These are phyloP conservation scores for Melanotaenia duboulayi DNA, from an alignment of 2,113 vertebrate genomes.

Conservation along the genomic window DNA sequence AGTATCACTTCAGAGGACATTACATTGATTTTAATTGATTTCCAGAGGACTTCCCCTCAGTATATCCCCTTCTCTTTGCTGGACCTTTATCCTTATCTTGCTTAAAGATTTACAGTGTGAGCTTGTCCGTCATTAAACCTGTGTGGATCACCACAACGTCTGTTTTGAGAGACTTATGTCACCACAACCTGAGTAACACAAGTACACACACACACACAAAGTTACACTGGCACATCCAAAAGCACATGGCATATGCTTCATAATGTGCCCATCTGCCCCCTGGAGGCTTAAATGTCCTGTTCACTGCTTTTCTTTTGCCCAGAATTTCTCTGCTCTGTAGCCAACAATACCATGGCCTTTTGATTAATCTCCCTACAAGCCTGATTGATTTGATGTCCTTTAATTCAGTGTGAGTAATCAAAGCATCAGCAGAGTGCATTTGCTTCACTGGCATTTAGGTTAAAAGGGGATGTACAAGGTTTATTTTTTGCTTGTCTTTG, in stretches of 20 bases:
- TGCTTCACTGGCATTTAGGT: conserved; percentile 54
- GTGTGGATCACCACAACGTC: not conserved
- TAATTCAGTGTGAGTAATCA: conserved; percentile 51
- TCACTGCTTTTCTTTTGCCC: conserved; percentile 34
- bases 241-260: conserved; percentile 62
- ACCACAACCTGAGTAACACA: conserved; percentile 17
- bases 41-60: not conserved
- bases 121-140: not conserved
- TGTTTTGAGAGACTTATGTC: not conserved
- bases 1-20: conserved; percentile 2
- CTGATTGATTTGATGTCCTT: conserved; percentile 58
- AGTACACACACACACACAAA: conserved; percentile 11
- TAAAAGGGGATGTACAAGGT: conserved; percentile 67
- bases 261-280: conserved; percentile 54
- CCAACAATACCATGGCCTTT: conserved; percentile 59
- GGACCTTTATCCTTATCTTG: not conserved
- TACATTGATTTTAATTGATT: not conserved
- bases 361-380: conserved; percentile 40
- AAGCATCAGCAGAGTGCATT: conserved; percentile 45
- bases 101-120: not conserved
- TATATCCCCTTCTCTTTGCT: not conserved
- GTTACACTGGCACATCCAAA: conserved; percentile 3
- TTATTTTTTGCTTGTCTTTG: conserved; percentile 5
- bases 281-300: conserved; percentile 46
- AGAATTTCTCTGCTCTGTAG: conserved; percentile 41